phyloP scores from a whole-genome alignment of 2,797 vertebrate genomes.

The Tauraco hartlaubi region DNA sequence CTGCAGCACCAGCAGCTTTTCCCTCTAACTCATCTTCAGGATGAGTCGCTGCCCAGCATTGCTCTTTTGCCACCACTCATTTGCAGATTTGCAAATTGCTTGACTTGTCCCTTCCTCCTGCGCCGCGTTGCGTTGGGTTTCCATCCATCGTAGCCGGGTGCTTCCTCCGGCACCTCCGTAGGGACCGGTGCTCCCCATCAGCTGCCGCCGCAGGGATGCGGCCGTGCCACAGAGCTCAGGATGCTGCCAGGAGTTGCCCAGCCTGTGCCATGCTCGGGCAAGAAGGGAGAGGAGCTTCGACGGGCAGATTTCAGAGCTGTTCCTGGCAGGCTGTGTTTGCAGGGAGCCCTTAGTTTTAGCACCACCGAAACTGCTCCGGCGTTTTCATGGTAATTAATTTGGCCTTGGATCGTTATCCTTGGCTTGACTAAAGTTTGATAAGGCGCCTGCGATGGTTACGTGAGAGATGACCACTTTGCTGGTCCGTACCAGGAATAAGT shows the following conservation, averaged over 20 bases:
- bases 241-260: neutral
- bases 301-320: neutral
- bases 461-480: slow-evolving; percentile 78
- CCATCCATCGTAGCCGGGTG: neutral
- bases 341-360: slow-evolving; percentile 14
- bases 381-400: slow-evolving; percentile 79
- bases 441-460: slow-evolving; percentile 81
- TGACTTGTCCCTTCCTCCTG: neutral
- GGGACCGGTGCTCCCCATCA: neutral
- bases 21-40: neutral
- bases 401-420: slow-evolving; percentile 83
- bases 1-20: neutral
- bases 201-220: neutral
- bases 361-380: slow-evolving; percentile 70
- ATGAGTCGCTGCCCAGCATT: fast-evolving
- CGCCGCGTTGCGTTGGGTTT: fast-evolving
- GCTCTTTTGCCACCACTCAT: too few species aligned
- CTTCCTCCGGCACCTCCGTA: neutral
- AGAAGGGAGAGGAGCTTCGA: neutral
- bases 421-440: slow-evolving; percentile 78
- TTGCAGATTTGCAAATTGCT: neutral
- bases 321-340: neutral
- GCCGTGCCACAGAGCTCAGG: neutral
- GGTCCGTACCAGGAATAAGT: slow-evolving; percentile 77
- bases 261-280: fast-evolving